phyloP scores from a whole-genome alignment of 2,113 vertebrate species.

The Bos javanicus region DNA sequence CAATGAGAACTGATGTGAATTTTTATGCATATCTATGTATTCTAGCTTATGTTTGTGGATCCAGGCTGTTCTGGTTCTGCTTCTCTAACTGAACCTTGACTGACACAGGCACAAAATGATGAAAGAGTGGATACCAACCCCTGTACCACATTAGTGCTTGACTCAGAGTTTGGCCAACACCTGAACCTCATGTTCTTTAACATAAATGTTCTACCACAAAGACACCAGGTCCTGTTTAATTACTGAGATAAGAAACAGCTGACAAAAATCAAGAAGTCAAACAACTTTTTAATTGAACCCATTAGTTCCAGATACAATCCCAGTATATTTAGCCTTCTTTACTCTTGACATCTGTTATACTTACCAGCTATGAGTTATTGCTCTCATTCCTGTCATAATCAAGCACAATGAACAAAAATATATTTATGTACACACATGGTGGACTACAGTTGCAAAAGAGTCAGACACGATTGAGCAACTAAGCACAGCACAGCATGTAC shows the following conservation, averaged over 20 bases:
- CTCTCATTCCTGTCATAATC: background rate
- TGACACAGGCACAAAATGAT: background rate
- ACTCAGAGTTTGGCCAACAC: background rate
- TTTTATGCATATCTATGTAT: background rate
- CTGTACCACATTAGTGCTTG: background rate
- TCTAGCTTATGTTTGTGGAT: background rate
- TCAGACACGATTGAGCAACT: fast-evolving
- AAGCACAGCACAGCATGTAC: background rate
- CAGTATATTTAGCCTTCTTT: background rate
- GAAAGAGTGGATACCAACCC: background rate
- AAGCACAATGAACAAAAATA: background rate
- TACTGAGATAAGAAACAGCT: background rate
- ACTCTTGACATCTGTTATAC: background rate
- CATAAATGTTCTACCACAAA: background rate
- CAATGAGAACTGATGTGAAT: background rate
- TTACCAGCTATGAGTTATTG: background rate
- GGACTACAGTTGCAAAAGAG: background rate
- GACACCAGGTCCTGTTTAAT: background rate
- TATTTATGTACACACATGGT: background rate
- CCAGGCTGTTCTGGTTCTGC: background rate
- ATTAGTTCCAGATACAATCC: background rate
- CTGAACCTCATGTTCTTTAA: background rate
- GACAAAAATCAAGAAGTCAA: constrained; percentile 2
- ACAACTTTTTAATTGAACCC: background rate
- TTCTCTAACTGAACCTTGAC: background rate